Conservation (phyloP, 2,797 vertebrate species). For the Cynodonichthys magdalenae region DNA sequence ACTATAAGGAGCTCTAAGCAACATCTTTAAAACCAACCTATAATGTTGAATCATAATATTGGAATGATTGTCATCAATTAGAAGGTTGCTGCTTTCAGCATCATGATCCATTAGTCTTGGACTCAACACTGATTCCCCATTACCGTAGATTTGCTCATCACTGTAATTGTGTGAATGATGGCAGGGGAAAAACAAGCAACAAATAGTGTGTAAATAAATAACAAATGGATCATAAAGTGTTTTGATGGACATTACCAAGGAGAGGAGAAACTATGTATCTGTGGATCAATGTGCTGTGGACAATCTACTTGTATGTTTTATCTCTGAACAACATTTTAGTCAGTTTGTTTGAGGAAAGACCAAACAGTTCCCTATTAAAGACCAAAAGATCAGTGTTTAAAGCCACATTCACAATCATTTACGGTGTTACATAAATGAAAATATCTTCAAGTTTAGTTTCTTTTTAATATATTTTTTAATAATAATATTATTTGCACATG, state of each 20-base stretch:
- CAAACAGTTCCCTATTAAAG: no score
- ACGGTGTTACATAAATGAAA: neutral
- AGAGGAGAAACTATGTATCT: neutral
- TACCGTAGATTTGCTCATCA: neutral
- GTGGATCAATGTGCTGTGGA: neutral
- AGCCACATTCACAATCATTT: slow-evolving; percentile 14
- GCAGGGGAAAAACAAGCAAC: no score
- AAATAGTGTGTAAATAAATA: neutral
- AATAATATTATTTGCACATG: slow-evolving; percentile 51
- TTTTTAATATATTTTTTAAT: slow-evolving; percentile 22
- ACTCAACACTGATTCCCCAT: no score
- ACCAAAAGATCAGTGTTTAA: slow-evolving; percentile 53
- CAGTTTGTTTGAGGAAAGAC: slow-evolving; percentile 12
- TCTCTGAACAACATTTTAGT: no score
- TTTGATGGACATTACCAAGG: neutral
- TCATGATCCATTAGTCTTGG: neutral
- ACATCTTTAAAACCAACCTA: no score
- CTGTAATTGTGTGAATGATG: neutral
- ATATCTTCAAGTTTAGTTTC: slow-evolving; percentile 37
- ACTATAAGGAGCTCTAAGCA: no score
- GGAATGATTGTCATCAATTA: no score
- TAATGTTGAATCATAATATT: no score
- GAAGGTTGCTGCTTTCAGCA: neutral
- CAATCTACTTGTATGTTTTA: no score
- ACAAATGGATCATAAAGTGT: neutral